Base-by-base conservation (phyloP, 1,140 invertebrate species). In the Heliconius himera region DNA sequence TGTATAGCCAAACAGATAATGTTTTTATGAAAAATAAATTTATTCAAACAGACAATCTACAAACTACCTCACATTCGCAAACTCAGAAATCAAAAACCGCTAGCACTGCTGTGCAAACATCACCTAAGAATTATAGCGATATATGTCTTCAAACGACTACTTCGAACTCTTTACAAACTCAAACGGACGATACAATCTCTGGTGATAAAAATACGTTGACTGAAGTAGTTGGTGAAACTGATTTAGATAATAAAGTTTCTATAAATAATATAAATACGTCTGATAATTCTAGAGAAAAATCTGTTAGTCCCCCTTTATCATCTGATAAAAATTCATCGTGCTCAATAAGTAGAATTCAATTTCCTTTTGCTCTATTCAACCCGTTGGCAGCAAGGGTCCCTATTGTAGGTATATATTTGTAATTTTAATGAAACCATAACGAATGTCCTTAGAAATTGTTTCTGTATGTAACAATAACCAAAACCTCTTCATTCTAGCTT, bases 311-410 rank as follows among this genome's bases (percentile, higher is more conserved):
- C 77, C 94, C 94, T 9, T 87, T 95, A 51, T 89, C 92, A 33
- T 87, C 92, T n/a, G 91, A 92, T 74, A 90, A 87, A 85, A 70
- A 60, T 70, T 9, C 77, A 83, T 82, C 84, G 33, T 83, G 84
- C n/a, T 77, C 85, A 74, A 85, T 85, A 51, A 83, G 84, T 78
- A 82, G 83, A 75, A 89, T 90, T 77, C 84, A 86, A 70, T 91
- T 93, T 74, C 91, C 93, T 26, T 93, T 94, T 74, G 88, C 94
- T 56, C 84, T 94, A 81, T 95, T 95, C 80, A 94, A 91, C 88
- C 89, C 92, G 56, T 88, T 95, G 87, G 92, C 91, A 81, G 93
- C 92, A 83, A 91, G 92, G 84, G 87, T 95, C 87, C 91, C 94
- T 80, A 87, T 87, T 85, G 87, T 95, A 95, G 94, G 94, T 95